Evolutionary conservation across 2,113 vertebrate species (phyloP).

Genomic region (Sarotherodon lohbergeri): DNA sequence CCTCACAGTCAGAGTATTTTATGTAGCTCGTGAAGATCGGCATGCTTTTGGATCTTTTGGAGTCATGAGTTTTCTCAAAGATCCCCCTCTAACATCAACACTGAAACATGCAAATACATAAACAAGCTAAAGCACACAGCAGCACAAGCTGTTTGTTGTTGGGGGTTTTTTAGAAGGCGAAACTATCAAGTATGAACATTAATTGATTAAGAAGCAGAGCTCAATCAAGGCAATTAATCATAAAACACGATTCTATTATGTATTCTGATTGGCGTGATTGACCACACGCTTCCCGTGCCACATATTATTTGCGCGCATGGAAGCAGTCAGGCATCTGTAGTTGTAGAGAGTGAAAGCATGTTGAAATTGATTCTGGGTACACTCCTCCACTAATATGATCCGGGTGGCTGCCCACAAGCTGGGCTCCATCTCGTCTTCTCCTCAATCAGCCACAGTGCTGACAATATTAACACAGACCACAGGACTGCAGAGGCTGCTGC

Average conservation of each 20-base stretch:
- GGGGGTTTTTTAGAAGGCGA: not conserved
- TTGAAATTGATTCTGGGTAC: conserved; percentile 69
- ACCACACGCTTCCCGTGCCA: conserved; percentile 50
- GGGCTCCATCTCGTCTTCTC: conserved; percentile 60
- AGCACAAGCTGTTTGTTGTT: not conserved
- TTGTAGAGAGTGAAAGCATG: conserved; percentile 62
- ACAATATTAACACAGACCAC: conserved; percentile 62
- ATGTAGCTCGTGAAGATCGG: conserved; percentile 3
- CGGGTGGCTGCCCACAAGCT: conserved; percentile 68
- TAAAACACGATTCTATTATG: conserved; percentile 43
- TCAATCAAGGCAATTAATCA: conserved; percentile 50
- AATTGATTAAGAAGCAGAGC: conserved; percentile 10
- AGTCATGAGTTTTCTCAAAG: not conserved
- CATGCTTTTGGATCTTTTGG: not conserved
- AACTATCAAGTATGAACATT: not conserved
- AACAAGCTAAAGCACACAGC: not conserved
- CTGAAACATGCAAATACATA: conserved; percentile 1
- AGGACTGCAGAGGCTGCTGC: conserved; percentile 43
- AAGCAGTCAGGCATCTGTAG: conserved; percentile 59
- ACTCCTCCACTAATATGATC: conserved; percentile 65
- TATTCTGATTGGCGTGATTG: conserved; percentile 42
- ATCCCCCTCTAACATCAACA: not conserved
- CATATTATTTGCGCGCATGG: conserved; percentile 46
- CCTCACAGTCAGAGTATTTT: conserved; percentile 8
- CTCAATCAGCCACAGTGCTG: conserved; percentile 62